phyloP scores from a whole-genome alignment of 2,797 vertebrate genomes.

The Sitta carolinensis region DNA sequence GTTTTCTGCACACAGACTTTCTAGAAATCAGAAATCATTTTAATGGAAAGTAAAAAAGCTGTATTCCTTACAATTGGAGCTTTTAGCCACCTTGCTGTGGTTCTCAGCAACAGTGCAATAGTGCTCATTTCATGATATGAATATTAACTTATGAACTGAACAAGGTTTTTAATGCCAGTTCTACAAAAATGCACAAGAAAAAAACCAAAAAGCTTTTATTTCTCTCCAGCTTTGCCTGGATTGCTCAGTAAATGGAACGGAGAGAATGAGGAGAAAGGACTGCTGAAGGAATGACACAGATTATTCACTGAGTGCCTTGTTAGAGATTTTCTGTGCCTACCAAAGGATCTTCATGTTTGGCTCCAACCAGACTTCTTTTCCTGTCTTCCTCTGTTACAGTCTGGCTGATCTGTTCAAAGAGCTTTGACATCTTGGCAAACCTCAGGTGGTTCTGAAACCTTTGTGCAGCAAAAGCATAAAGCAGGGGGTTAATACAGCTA shows the following conservation, averaged over 20 bases:
- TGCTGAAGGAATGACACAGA: background rate
- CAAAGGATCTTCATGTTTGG: background rate
- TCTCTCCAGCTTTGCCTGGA: background rate
- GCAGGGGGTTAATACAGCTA: slow-evolving; percentile 85
- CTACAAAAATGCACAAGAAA: background rate
- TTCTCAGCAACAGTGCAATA: background rate
- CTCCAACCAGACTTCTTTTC: background rate
- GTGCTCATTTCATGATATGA: background rate
- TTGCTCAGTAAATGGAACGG: background rate
- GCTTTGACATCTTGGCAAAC: slow-evolving; percentile 81
- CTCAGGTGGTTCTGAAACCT: slow-evolving; percentile 80
- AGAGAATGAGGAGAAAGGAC: background rate
- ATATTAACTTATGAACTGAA: background rate
- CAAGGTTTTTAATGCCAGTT: background rate
- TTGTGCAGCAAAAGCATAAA: slow-evolving; percentile 87
- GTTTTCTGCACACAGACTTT: background rate
- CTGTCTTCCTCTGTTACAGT: slow-evolving; percentile 55
- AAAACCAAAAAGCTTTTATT: background rate
- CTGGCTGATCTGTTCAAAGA: slow-evolving; percentile 85
- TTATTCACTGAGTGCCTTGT: background rate
- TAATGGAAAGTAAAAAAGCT: background rate
- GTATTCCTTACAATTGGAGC: background rate
- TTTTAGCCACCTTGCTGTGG: background rate
- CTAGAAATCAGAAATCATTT: background rate
- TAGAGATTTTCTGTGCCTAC: slow-evolving; percentile 27